Conservation (phyloP, 2,113 vertebrate genomes). For the Channa argus region DNA sequence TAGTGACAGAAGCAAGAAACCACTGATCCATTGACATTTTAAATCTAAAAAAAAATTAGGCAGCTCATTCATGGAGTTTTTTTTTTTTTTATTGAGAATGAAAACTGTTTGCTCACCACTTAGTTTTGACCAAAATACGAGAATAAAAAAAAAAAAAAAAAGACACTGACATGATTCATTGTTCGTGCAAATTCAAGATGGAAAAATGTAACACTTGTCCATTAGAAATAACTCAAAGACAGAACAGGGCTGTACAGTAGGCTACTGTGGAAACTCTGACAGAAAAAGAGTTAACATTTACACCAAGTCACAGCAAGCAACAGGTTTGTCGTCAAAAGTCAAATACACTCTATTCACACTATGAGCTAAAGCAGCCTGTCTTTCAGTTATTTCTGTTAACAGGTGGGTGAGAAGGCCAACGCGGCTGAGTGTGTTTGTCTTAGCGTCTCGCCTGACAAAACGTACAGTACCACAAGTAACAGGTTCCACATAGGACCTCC, state of each 20-base stretch:
- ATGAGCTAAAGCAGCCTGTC: conserved; percentile 87
- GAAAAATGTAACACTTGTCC: conserved; percentile 58
- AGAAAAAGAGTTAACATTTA: conserved; percentile 87
- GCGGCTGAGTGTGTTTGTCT: conserved; percentile 60
- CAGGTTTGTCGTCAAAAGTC: conserved; percentile 78
- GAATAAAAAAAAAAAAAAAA: conserved; percentile 87
- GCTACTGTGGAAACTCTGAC: conserved; percentile 65
- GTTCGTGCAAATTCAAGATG: conserved; percentile 91
- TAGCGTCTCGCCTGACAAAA: conserved; percentile 44
- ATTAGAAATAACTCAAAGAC: conserved; percentile 91
- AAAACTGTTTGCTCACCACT: conserved; percentile 93
- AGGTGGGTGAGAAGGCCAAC: conserved; percentile 71
- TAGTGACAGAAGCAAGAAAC: neutral
- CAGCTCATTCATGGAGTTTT: conserved; percentile 58
- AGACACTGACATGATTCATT: conserved; percentile 81
- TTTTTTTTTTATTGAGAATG: conserved; percentile 92
- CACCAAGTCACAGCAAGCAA: conserved; percentile 95
- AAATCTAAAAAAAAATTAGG: conserved; percentile 19
- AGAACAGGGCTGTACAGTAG: conserved; percentile 73
- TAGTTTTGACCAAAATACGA: conserved; percentile 91
- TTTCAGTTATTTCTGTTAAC: conserved; percentile 88
- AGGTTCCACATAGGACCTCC: conserved; percentile 35
- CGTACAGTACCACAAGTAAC: conserved; percentile 64
- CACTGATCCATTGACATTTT: neutral
- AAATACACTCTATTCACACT: conserved; percentile 87